These are phyloP conservation scores for Leucoptera coffeella DNA, from an alignment of 2,888 invertebrate species.

Conservation along the genomic window DNA sequence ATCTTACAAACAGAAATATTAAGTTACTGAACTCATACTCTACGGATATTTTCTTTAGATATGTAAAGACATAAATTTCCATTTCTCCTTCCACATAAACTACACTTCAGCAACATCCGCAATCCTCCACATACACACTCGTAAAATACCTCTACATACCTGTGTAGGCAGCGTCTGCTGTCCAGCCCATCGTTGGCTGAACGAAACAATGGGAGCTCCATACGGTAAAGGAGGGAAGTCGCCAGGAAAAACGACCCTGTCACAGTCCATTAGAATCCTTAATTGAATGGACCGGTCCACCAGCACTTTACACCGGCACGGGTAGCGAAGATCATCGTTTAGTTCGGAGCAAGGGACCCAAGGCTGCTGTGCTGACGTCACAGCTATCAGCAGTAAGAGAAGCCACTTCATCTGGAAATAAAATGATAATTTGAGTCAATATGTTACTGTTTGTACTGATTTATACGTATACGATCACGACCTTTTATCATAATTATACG, in stretches of 20 bases:
- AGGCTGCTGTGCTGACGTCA: constrained; percentile 22
- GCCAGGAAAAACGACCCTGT: constrained; percentile 71
- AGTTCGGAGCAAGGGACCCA: constrained; percentile 75
- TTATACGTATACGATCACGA: too few relatives aligned
- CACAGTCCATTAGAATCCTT: constrained; percentile 72
- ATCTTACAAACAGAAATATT: too few relatives aligned
- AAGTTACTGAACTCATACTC: too few relatives aligned
- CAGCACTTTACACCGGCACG: constrained; percentile 56
- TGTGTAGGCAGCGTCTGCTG: constrained; percentile 76
- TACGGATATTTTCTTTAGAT: too few relatives aligned
- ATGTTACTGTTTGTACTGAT: too few relatives aligned
- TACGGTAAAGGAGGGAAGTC: constrained; percentile 73
- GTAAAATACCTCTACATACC: constrained; percentile 36
- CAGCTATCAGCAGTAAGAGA: constrained; percentile 20
- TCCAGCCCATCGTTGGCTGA: constrained; percentile 73
- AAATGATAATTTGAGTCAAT: too few relatives aligned
- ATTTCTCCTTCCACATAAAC: too few relatives aligned
- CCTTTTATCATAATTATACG: too few relatives aligned
- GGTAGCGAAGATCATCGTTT: constrained; percentile 68
- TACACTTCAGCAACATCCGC: too few relatives aligned
- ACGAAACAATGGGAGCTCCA: constrained; percentile 73
- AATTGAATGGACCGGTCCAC: constrained; percentile 44
- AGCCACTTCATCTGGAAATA: constrained; percentile 29
- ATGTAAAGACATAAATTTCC: too few relatives aligned
- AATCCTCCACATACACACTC: too few relatives aligned